phyloP scores from a whole-genome alignment of 2,113 vertebrate species.

The Mormoops blainvillei region DNA sequence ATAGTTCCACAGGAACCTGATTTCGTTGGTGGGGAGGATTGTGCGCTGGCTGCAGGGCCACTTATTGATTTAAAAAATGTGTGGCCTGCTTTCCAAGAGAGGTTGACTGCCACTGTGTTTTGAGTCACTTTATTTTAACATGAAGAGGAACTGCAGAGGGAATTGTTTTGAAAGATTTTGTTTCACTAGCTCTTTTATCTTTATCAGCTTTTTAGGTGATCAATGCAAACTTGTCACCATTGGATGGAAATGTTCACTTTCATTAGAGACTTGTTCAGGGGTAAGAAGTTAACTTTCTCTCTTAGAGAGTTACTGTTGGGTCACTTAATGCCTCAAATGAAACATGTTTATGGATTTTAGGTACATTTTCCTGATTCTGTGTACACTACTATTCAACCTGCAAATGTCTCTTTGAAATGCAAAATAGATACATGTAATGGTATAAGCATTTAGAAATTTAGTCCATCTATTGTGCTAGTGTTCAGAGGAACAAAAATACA shows the following conservation, averaged over 20 bases:
- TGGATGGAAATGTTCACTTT: not conserved
- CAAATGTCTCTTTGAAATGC: conserved; percentile 43
- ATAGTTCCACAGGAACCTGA: conserved; percentile 3
- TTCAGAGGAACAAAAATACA: not conserved
- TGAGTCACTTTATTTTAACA: conserved; percentile 34
- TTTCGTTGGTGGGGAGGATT: conserved; percentile 1
- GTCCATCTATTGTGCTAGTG: not conserved
- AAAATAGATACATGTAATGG: conserved; percentile 12
- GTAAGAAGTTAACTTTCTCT: conserved; percentile 20
- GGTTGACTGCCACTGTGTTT: not conserved
- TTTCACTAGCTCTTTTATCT: conserved; percentile 14
- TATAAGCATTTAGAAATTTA: conserved; percentile 30
- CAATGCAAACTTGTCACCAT: not conserved
- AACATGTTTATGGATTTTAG: conserved; percentile 17
- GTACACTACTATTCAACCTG: not conserved
- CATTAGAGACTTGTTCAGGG: not conserved
- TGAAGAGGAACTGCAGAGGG: not conserved
- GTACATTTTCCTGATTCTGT: not conserved
- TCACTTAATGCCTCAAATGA: conserved; percentile 20
- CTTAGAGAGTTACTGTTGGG: not conserved
- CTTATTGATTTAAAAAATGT: conserved; percentile 45
- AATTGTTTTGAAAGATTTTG: conserved; percentile 17
- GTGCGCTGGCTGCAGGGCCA: not conserved
- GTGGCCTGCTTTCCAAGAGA: conserved; percentile 21
- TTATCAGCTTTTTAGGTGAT: not conserved